Evolutionary conservation across 2,797 vertebrate genomes (phyloP), one percentile per base, ranked within the genome.

Genomic region (Melanogrammus aeglefinus): DNA sequence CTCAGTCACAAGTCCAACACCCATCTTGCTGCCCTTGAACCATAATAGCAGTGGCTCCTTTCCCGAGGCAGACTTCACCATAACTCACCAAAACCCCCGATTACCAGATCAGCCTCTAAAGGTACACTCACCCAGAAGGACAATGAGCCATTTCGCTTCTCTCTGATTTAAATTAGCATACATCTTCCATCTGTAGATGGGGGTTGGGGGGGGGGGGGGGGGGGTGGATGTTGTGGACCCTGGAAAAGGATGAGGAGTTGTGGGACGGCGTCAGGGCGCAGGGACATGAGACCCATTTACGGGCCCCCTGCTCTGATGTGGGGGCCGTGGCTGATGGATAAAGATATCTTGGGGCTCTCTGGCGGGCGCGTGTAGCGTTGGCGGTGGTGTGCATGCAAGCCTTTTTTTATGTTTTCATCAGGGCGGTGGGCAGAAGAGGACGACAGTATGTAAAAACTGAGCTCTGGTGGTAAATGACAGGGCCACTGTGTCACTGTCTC

Each of bases 361-460:
- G 16, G 47, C 47, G 4, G n/a, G 27, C 2, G 66, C 6, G 66
- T 24, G 66, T 8, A 3, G 57, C 9, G n/a, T 16, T 7, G 57
- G n/a, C 5, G 57, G n/a, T 21, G 57, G 7, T 21, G 2, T 21
- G 18, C 6, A 9, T 5, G 57, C 21, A 5, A 57, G 51, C 51
- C 84, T 79, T 81, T 73, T 63, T 3, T 1, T 2, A 76, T 79
- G 76, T 86, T 89, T 87, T 85, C 82, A 85, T 87, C 85, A 89
- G 35, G 77, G 81, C 86, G 81, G 88, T 85, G 78, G 86, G 77
- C 85, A 88, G 86, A 88, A 16, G 31, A 69, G 66, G 66, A 9
- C 29, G 80, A 81, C 83, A 84, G 86, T 84, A 90, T 84, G 84
- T 83, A 86, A 85, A 89, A 80, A 80, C 87, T 79, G 81, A 44